A percentile compares a stretch with the other conserved stretches of the same genome.
phyloP scores from a whole-genome alignment of 2,797 vertebrate genomes.

The Tenualosa thibaudeaui region DNA sequence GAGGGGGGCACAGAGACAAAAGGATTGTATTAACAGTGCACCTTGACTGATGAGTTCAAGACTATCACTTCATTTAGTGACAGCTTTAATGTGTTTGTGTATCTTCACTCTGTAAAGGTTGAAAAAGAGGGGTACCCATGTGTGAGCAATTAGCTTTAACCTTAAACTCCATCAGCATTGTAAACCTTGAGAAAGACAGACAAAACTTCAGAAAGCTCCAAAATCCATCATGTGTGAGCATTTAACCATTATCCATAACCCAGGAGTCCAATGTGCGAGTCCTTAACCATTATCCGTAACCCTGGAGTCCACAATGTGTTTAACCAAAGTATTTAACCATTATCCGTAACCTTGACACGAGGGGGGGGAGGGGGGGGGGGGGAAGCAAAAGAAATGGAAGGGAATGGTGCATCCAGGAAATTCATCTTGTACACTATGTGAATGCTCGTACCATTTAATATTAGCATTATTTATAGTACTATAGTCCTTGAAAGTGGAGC shows the following conservation, averaged over 20 bases:
- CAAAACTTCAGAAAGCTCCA: not conserved
- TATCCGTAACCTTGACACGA: constrained; percentile 26
- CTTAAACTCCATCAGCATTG: not conserved
- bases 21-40: not conserved
- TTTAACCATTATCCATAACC: constrained; percentile 32
- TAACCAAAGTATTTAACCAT: constrained; percentile 34
- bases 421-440: not conserved
- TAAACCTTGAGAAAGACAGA: not conserved
- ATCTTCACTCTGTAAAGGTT: not conserved
- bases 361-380: too few species aligned
- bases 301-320: constrained; percentile 8
- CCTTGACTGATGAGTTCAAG: not conserved
- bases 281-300: constrained; percentile 31
- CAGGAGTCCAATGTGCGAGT: constrained; percentile 16
- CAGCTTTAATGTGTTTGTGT: not conserved
- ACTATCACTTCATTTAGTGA: not conserved
- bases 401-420: not conserved
- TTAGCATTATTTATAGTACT: constrained; percentile 36
- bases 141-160: constrained; percentile 19
- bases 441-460: constrained; percentile 29
- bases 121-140: not conserved
- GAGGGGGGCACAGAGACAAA: not conserved
- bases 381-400: not conserved
- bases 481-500: not conserved
- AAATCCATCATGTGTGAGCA: constrained; percentile 28